Evolutionary conservation across 2,797 vertebrate species (phyloP).

Genomic region (Pempheris klunzingeri): DNA sequence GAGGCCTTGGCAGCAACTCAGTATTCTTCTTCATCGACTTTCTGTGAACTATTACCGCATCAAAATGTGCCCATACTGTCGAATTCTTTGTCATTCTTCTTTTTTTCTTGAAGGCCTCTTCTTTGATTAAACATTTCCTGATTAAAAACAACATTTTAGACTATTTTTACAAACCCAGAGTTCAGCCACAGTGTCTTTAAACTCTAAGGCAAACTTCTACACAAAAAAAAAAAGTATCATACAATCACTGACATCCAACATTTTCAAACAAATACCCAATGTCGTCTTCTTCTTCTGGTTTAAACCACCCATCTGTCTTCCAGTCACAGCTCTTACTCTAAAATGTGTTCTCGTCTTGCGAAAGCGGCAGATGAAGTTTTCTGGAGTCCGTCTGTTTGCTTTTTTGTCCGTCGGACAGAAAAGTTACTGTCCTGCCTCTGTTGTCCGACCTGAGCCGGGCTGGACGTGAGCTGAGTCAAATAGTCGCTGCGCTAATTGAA

Average conservation of each 20-base stretch:
- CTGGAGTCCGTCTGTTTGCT: not conserved
- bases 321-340: not conserved
- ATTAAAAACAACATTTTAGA: not conserved
- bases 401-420: constrained; percentile 13
- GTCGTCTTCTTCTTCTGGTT: not conserved
- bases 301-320: not conserved
- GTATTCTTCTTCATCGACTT: not conserved
- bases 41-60: not conserved
- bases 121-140: not conserved
- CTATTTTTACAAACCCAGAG: not conserved
- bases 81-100: no score
- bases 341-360: not conserved
- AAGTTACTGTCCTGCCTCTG: constrained; percentile 38
- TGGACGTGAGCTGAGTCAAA: constrained; percentile 55
- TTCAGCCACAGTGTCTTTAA: no score
- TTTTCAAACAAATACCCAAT: not conserved
- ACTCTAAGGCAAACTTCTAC: no score
- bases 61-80: not conserved
- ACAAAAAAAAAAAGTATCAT: no score
- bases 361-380: not conserved
- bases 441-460: not conserved
- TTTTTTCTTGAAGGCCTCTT: not conserved
- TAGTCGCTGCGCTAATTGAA: constrained; percentile 64
- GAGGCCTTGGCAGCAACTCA: not conserved
- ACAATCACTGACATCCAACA: not conserved